Percentiles rank a stretch among this genome's conserved stretches.
phyloP scores from a whole-genome alignment of 1,140 invertebrate species.

The honey bee (Apis mellifera) region Amel_HAv3.1 CM009943.2:7256501-7257000 shows the following conservation, averaged over 20 bases:
- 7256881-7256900: constrained; percentile 86
- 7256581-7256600: no score
- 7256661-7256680: constrained; percentile 81
- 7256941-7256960: constrained; percentile 84
- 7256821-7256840: constrained; percentile 83
- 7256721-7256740: constrained; percentile 84
- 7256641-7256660: constrained; percentile 86
- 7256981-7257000: constrained; percentile 86
- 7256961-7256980: constrained; percentile 81
- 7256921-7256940: constrained; percentile 86
- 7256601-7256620: no score
- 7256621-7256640: constrained; percentile 78
- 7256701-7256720: constrained; percentile 75
- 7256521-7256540: no score
- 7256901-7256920: constrained; percentile 89
- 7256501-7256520: no score
- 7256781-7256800: constrained; percentile 84
- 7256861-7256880: constrained; percentile 85
- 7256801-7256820: constrained; percentile 53
- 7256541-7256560: no score
- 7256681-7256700: constrained; percentile 73
- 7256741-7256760: constrained; percentile 90
- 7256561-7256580: no score
- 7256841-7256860: constrained; percentile 83
- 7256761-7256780: constrained; percentile 92